Conservation (phyloP, 2,888 invertebrate species). For the Hermaeophaga mercurialis region DNA sequence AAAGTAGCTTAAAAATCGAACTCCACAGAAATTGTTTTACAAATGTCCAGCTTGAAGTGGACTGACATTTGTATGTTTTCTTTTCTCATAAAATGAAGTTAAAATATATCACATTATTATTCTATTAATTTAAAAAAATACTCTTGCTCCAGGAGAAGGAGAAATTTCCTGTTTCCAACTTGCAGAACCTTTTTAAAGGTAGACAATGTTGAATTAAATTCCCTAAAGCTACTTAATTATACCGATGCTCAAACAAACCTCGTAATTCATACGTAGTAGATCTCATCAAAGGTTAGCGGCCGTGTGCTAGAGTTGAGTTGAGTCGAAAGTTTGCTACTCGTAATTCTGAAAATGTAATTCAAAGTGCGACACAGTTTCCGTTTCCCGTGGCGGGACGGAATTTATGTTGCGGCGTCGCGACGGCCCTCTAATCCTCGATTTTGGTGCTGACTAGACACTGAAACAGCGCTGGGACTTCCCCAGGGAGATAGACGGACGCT, state of each 20-base stretch:
- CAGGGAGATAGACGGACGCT: background rate
- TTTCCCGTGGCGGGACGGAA: constrained; percentile 42
- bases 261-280: constrained; percentile 2
- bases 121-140: too few relatives aligned
- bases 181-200: too few relatives aligned
- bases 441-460: background rate
- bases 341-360: constrained; percentile 44
- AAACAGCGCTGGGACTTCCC: background rate
- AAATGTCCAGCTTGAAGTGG: too few relatives aligned
- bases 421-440: constrained; percentile 36
- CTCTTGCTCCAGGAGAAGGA: too few relatives aligned
- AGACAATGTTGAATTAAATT: too few relatives aligned
- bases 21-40: too few relatives aligned
- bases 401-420: constrained; percentile 40
- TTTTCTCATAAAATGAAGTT: too few relatives aligned
- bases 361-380: constrained; percentile 44
- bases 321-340: constrained; percentile 40
- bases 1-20: too few relatives aligned
- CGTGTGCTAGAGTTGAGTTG: background rate
- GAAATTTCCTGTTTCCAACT: too few relatives aligned
- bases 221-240: background rate
- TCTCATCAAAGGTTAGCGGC: background rate
- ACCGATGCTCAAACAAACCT: background rate
- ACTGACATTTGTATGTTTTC: too few relatives aligned
- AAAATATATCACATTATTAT: too few relatives aligned